Conservation (phyloP, 2,113 vertebrate genomes). For the Mesembrinibis cayennensis region DNA sequence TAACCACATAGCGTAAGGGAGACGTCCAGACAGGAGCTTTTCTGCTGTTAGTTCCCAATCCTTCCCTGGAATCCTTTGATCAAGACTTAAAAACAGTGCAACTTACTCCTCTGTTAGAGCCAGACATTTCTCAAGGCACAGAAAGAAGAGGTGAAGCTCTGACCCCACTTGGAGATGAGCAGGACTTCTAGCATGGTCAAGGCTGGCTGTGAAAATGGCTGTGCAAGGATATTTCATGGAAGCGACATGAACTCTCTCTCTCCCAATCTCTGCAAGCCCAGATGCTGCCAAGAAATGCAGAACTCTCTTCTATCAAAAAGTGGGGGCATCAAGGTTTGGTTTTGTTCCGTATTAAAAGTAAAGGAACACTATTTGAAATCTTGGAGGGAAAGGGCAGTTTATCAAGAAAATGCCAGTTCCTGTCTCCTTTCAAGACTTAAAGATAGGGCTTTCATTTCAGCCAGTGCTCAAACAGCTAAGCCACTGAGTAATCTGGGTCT, state of each 20-base stretch:
- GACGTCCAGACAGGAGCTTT: background rate
- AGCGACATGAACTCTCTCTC: background rate
- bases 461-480: background rate
- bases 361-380: background rate
- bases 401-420: background rate
- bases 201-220: background rate
- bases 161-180: background rate
- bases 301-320: background rate
- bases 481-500: background rate
- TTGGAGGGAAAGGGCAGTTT: background rate
- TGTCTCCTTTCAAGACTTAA: background rate
- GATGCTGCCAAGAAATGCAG: background rate
- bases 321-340: background rate
- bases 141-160: background rate
- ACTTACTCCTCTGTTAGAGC: background rate
- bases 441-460: background rate
- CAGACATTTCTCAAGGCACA: background rate
- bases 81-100: background rate
- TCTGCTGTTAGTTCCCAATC: background rate
- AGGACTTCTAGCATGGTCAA: background rate
- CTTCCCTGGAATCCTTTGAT: background rate
- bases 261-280: background rate
- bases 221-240: background rate
- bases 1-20: background rate
- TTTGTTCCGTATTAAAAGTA: background rate